Base-by-base conservation (phyloP, 92 coral and sea anemone species). In the Scolanthus callimorphus region DNA sequence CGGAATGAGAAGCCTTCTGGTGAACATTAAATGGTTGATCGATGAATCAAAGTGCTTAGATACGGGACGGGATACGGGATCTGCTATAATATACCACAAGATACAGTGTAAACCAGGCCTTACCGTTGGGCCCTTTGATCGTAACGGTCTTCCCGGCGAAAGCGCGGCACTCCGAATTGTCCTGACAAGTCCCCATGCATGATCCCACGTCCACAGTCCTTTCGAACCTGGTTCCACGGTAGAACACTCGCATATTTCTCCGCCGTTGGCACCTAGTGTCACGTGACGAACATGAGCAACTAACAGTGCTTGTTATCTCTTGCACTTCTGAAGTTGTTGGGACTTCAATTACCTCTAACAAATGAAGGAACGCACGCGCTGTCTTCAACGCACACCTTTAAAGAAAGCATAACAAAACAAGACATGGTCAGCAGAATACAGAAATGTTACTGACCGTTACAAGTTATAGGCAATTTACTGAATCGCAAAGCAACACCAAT, bases 91-190 rank as follows among this genome's bases (percentile, higher is more conserved):
- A n/a, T n/a, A n/a, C n/a, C n/a, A n/a, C n/a, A n/a, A n/a, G n/a
- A n/a, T n/a, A n/a, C n/a, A n/a, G n/a, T n/a, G n/a, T n/a, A n/a
- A n/a, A n/a, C n/a, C n/a, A n/a, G n/a, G n/a, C 11, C 85, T 66
- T 24, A 84, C 91, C 91, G 31, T 84, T 84, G 17, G 86, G 86
- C 47, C 86, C 85, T 49, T 52, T 63, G 46, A 84, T 69, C 30
- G 91, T 70, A 23, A 79, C 59, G 13, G 71, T 67, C 59, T 79
- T 84, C 28, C 55, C 67, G 53, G 78, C 20, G 56, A 80, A 76
- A 31, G 86, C 71, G 25, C 51, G 75, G 57, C 91, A 84, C 22
- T n/a, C n/a, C n/a, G 17, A 43, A 4, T 67, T 59, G 52, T 24
- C 53, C 71, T 53, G 29, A 59, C 91, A 84, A 50, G 53, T 51